Base-by-base conservation (phyloP, 1,140 invertebrate genomes). In the Drosophila azteca region DNA sequence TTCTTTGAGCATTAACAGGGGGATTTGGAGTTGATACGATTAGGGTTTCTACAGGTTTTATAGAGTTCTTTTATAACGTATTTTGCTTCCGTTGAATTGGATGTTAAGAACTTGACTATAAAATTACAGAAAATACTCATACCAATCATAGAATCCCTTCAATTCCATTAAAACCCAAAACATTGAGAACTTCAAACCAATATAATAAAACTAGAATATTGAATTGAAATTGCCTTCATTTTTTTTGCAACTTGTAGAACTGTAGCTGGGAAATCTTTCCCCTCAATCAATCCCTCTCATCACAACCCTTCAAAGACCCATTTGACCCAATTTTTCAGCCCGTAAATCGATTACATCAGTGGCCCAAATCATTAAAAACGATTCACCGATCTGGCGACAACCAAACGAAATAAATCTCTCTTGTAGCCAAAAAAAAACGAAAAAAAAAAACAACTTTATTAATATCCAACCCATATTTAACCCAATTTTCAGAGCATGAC, bases 401-500 rank as follows among this genome's bases (percentile, higher is more conserved):
- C n/a, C 48, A 20, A 6, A 13, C 29, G 5, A 46, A 62, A 70
- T 62, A 48, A 5, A 39, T 39, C 11, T 39, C 11, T 39, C 35
- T 67, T 72, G 58, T 48, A 72, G 43, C 61, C 59, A 15, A 51
- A 29, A 31, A 26, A 58, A 64, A 39, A 55, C 63, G 35, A 70
- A 61, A 53, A 60, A 64, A 39, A 55, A 67, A 45, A 70, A 61
- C 50, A 60, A 70, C 60, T 50, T 62, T 65, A 82, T 78, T 77
- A 77, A 85, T 87, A 59, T 79, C 58, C 74, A 73, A 13, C 35
- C 35, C 35, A 74, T 81, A 70, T 78, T 87, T 87, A 87, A 82
- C 70, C 75, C 79, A 82, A 82, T 87, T 87, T 88, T 43, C 75
- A 72, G 83, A 82, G 83, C 82, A 79, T 82, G 83, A 87, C 83